A percentile compares a stretch with the other conserved stretches of the same genome.
These are phyloP conservation scores for Mobula birostris DNA, from an alignment of 2,113 vertebrate genomes.

Conservation along the genomic window DNA sequence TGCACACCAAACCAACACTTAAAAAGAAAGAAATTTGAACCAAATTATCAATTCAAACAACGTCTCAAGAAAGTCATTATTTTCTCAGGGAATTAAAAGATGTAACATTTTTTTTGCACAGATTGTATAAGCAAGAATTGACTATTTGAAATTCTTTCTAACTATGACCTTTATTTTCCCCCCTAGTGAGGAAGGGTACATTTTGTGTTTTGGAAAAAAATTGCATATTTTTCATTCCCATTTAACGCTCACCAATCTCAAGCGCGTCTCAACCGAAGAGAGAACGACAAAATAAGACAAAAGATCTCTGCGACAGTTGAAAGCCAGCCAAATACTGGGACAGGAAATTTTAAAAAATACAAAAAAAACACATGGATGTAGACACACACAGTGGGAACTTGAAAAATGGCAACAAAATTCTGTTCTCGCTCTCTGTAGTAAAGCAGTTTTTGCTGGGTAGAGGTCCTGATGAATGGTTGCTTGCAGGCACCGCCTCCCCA, in stretches of 20 bases:
- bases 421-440: background rate
- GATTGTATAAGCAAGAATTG: background rate
- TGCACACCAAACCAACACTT: background rate
- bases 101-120: background rate
- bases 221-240: background rate
- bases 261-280: background rate
- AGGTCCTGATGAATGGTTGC: constrained; percentile 18
- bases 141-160: background rate
- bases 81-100: constrained; percentile 9
- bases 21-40: background rate
- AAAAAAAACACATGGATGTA: background rate
- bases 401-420: constrained; percentile 29
- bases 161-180: background rate
- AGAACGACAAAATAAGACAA: constrained; percentile 26
- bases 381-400: constrained; percentile 27
- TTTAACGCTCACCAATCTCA: constrained; percentile 32
- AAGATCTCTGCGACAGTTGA: constrained; percentile 9
- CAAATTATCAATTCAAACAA: constrained; percentile 17
- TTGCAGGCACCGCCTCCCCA: constrained; percentile 23
- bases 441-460: constrained; percentile 25
- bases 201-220: background rate
- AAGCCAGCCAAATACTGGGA: constrained; percentile 24
- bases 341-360: background rate
- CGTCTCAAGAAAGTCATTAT: background rate
- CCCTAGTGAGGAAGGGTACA: background rate